Conservation (phyloP, 2,888 invertebrate species). For the Podotricha telesiphe region DNA sequence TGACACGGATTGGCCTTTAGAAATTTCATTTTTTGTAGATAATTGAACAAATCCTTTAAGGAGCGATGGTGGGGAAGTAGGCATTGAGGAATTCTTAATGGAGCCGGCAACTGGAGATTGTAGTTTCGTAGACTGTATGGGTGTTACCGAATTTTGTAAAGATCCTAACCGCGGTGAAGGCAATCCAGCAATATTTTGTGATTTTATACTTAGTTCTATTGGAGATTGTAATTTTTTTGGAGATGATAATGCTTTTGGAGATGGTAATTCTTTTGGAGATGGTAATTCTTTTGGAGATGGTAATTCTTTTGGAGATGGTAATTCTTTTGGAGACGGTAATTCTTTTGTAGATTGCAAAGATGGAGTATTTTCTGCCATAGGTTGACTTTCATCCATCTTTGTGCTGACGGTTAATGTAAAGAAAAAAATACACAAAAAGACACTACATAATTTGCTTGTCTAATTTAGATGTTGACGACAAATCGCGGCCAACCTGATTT, state of each 20-base stretch:
- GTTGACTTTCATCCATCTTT: constrained; percentile 47
- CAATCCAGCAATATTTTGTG: constrained; percentile 35
- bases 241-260: neutral
- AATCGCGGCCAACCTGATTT: constrained; percentile 62
- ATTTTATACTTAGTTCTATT: constrained; percentile 41
- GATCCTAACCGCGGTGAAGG: constrained; percentile 10
- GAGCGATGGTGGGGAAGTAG: constrained; percentile 27
- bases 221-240: constrained; percentile 35
- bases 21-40: constrained; percentile 37
- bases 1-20: constrained; percentile 18
- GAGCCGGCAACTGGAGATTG: constrained; percentile 26
- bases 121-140: constrained; percentile 24
- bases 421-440: constrained; percentile 29
- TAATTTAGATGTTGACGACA: constrained; percentile 24
- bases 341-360: constrained; percentile 24
- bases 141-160: constrained; percentile 6
- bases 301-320: constrained; percentile 35
- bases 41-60: constrained; percentile 35
- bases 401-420: constrained; percentile 19
- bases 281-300: constrained; percentile 35
- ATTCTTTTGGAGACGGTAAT: constrained; percentile 32
- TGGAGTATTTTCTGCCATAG: constrained; percentile 33
- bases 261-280: constrained; percentile 33
- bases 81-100: constrained; percentile 15
- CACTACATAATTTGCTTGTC: constrained; percentile 43